phyloP scores from a whole-genome alignment of 1,140 invertebrate species.

The Papilio glaucus region DNA sequence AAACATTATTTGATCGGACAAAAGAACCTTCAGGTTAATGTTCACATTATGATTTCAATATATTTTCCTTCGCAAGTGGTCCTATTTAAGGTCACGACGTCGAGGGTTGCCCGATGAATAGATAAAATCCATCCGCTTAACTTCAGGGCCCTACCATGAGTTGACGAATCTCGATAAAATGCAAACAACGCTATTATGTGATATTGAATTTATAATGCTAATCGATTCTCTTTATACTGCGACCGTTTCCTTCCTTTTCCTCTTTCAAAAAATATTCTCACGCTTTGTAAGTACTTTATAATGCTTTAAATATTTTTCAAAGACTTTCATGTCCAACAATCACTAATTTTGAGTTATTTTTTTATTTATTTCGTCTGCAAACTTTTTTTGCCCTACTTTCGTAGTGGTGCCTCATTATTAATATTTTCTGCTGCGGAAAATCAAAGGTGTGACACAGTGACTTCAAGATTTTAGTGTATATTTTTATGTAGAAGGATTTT shows the following conservation, averaged over 20 bases:
- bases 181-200: constrained; percentile 47
- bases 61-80: constrained; percentile 75
- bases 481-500: too few relatives aligned
- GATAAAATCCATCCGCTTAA: constrained; percentile 72
- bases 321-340: background rate
- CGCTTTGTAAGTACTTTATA: background rate
- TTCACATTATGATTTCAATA: constrained; percentile 79
- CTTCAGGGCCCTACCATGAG: constrained; percentile 67
- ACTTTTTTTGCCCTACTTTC: too few relatives aligned
- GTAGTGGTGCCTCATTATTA: too few relatives aligned
- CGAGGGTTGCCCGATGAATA: constrained; percentile 73
- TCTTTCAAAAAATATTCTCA: constrained; percentile 13
- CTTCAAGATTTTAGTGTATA: too few relatives aligned
- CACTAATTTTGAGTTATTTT: background rate
- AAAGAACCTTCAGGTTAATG: constrained; percentile 68
- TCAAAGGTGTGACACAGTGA: too few relatives aligned
- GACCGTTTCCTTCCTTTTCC: constrained; percentile 1
- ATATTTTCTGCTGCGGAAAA: too few relatives aligned
- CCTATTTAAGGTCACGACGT: constrained; percentile 70
- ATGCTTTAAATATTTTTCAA: background rate
- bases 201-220: constrained; percentile 39
- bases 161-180: constrained; percentile 64
- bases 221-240: constrained; percentile 31
- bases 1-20: constrained; percentile 63
- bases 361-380: too few relatives aligned